Conservation (phyloP, 2,888 invertebrate species). For the Drosophila formosana region DNA sequence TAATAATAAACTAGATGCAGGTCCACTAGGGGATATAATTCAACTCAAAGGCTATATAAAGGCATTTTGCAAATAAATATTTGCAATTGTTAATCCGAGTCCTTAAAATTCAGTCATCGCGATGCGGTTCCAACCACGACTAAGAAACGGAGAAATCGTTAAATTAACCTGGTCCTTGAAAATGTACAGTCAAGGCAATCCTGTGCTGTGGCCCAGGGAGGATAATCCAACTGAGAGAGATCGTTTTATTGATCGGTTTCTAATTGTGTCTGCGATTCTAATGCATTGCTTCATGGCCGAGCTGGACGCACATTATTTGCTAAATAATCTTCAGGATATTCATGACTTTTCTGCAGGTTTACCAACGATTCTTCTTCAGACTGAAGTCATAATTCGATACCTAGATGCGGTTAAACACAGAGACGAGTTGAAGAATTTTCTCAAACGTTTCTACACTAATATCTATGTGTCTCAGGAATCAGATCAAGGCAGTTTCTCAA, state of each 20-base stretch:
- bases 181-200: conserved; percentile 54
- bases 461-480: conserved; percentile 64
- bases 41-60: background rate
- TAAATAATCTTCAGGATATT: conserved; percentile 48
- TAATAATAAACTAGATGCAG: background rate
- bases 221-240: conserved; percentile 37
- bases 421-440: conserved; percentile 52
- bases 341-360: conserved; percentile 62
- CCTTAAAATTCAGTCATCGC: background rate
- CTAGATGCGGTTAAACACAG: conserved; percentile 57
- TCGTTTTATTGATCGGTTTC: conserved; percentile 37
- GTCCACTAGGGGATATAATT: background rate
- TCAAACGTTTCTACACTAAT: conserved; percentile 63
- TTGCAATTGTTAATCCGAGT: background rate
- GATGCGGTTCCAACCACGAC: conserved; percentile 63
- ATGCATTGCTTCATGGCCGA: conserved; percentile 53
- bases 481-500: conserved; percentile 32
- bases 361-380: conserved; percentile 62
- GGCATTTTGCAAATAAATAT: background rate
- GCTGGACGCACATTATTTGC: conserved; percentile 59
- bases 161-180: conserved; percentile 62
- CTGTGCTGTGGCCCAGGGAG: conserved; percentile 70
- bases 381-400: conserved; percentile 66
- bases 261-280: conserved; percentile 44
- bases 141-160: conserved; percentile 55